These are phyloP conservation scores for Orchesellides sinensis DNA, from an alignment of 2,888 invertebrate species.

Conservation along the genomic window DNA sequence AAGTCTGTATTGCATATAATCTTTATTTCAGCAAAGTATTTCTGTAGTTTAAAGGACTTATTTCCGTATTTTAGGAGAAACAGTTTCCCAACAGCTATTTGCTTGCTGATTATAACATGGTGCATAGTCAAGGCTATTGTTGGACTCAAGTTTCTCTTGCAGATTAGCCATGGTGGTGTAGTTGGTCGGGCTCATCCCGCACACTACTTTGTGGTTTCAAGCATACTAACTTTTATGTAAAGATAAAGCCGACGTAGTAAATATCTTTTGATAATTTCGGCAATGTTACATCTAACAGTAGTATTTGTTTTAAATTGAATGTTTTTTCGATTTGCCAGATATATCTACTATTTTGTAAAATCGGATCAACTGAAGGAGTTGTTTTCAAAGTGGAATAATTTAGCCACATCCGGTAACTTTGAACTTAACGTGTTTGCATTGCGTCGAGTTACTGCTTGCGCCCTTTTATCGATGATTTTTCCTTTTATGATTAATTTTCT, in stretches of 20 bases:
- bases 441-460: neutral
- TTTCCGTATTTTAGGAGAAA: constrained; percentile 12
- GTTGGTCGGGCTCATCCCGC: constrained; percentile 36
- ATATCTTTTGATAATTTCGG: neutral
- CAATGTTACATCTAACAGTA: neutral
- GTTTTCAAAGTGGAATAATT: neutral
- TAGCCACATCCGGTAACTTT: neutral
- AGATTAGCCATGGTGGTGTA: constrained; percentile 30
- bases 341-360: constrained; percentile 25
- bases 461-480: constrained; percentile 5
- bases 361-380: neutral
- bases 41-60: neutral
- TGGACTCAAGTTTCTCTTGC: constrained; percentile 14
- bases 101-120: constrained; percentile 16
- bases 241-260: neutral
- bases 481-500: constrained; percentile 10
- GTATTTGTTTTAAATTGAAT: neutral
- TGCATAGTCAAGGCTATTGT: constrained; percentile 33
- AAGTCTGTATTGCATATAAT: neutral
- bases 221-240: constrained; percentile 37
- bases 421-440: neutral
- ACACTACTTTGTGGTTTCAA: constrained; percentile 33
- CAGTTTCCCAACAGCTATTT: constrained; percentile 2
- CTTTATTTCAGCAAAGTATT: neutral
- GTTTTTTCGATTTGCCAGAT: neutral